These are phyloP conservation scores for Ceratina calcarata DNA, from an alignment of 1,140 invertebrate genomes.

Conservation along the genomic window DNA sequence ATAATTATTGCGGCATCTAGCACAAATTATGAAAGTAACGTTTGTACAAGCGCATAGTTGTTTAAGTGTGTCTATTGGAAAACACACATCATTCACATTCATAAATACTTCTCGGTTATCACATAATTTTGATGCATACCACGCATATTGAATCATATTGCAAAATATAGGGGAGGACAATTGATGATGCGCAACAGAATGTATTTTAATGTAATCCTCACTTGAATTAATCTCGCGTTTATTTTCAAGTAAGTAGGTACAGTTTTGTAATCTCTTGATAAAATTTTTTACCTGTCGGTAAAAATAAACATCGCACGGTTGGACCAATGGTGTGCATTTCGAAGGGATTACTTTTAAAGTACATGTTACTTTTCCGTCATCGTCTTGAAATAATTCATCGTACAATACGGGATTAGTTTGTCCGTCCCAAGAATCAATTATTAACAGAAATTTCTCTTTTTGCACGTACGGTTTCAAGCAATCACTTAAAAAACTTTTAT, in stretches of 20 bases:
- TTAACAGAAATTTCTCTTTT: slow-evolving; percentile 49
- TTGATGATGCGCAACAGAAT: no score
- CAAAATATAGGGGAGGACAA: no score
- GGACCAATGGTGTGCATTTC: slow-evolving; percentile 51
- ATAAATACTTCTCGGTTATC: no score
- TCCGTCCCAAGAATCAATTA: slow-evolving; percentile 47
- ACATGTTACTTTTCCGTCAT: slow-evolving; percentile 27
- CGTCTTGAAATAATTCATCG: slow-evolving; percentile 49
- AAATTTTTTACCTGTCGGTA: slow-evolving; percentile 61
- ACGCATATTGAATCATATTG: no score
- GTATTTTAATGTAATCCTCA: no score
- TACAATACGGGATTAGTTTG: no score
- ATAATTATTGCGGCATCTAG: no score
- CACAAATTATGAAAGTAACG: no score
- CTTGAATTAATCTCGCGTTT: slow-evolving; percentile 45
- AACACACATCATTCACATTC: no score
- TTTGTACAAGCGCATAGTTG: no score
- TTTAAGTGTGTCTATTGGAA: no score
- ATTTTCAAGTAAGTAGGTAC: slow-evolving; percentile 30
- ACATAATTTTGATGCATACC: no score
- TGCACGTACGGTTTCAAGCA: slow-evolving; percentile 45
- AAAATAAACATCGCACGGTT: slow-evolving; percentile 57
- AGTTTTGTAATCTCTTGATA: slow-evolving; percentile 47
- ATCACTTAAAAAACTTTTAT: slow-evolving; percentile 37
- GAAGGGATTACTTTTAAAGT: slow-evolving; percentile 60